Percentiles rank a stretch among this genome's conserved stretches.
Evolutionary conservation across 2,888 invertebrate species (phyloP).

Genomic region (Metopia argyrocephala): DNA sequence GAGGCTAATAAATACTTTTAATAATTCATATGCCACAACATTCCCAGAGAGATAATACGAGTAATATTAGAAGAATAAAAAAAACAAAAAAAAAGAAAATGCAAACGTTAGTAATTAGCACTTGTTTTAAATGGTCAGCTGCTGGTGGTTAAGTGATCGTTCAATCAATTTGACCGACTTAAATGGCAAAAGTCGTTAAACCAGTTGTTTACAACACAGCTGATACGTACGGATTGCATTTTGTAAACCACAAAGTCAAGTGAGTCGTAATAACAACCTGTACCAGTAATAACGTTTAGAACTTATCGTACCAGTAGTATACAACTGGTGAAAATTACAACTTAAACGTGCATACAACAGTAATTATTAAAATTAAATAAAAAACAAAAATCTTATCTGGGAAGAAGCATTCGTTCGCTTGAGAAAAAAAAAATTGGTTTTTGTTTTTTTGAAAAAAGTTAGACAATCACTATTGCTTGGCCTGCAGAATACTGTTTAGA

Average conservation of each 20-base stretch:
- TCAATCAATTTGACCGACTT: slow-evolving; percentile 68
- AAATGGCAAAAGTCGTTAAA: slow-evolving; percentile 67
- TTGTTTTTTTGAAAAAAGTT: too few species aligned
- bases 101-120: slow-evolving; percentile 61
- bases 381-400: too few species aligned
- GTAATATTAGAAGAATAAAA: too few species aligned
- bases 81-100: too few species aligned
- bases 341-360: slow-evolving; percentile 6
- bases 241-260: not conserved
- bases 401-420: too few species aligned
- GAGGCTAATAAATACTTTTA: slow-evolving; percentile 26
- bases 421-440: too few species aligned
- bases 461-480: too few species aligned
- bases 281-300: not conserved
- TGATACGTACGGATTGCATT: not conserved
- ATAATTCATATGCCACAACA: slow-evolving; percentile 19
- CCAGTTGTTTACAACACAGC: slow-evolving; percentile 57
- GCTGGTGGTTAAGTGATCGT: slow-evolving; percentile 59
- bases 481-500: slow-evolving; percentile 29
- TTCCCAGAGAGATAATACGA: slow-evolving; percentile 14
- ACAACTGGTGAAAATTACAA: slow-evolving; percentile 59
- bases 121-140: slow-evolving; percentile 63
- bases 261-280: not conserved
- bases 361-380: too few species aligned
- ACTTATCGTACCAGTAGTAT: not conserved